Evolutionary conservation across 1,140 invertebrate genomes (phyloP).

Genomic region (Microvelia longipes): DNA sequence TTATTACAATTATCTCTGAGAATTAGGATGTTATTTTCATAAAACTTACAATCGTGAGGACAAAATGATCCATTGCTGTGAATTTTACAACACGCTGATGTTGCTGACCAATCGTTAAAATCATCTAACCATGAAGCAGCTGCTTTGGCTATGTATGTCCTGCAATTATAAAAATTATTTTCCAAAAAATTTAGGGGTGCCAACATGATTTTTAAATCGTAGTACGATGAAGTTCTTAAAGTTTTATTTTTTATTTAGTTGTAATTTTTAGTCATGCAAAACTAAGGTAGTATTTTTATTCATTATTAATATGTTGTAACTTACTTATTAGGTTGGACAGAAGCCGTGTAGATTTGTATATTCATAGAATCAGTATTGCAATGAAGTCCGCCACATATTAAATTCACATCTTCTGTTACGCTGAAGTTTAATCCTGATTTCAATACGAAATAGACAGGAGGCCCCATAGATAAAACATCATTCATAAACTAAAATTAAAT

Average conservation of each 20-base stretch:
- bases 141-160: slow-evolving; percentile 71
- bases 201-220: too few relatives aligned
- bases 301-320: slow-evolving; percentile 4
- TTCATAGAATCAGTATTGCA: slow-evolving; percentile 68
- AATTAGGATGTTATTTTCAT: slow-evolving; percentile 2
- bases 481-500: slow-evolving; percentile 48
- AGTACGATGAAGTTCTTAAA: too few relatives aligned
- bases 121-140: slow-evolving; percentile 92
- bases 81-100: slow-evolving; percentile 41
- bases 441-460: slow-evolving; percentile 92
- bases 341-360: slow-evolving; percentile 67
- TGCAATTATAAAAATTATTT: slow-evolving; percentile 28
- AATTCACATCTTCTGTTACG: slow-evolving; percentile 53
- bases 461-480: slow-evolving; percentile 80
- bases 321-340: slow-evolving; percentile 45
- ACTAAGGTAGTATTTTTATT: too few relatives aligned
- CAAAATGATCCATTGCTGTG: slow-evolving; percentile 49
- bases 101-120: slow-evolving; percentile 75
- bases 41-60: slow-evolving; percentile 35
- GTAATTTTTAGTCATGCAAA: too few relatives aligned
- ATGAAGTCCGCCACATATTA: slow-evolving; percentile 63
- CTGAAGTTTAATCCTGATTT: slow-evolving; percentile 70
- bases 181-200: too few relatives aligned
- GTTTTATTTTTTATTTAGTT: too few relatives aligned
- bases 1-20: too few relatives aligned